Percentiles rank a stretch among this genome's conserved stretches.
phyloP scores from a whole-genome alignment of 2,888 invertebrate genomes.

The Aricia artaxerxes region DNA sequence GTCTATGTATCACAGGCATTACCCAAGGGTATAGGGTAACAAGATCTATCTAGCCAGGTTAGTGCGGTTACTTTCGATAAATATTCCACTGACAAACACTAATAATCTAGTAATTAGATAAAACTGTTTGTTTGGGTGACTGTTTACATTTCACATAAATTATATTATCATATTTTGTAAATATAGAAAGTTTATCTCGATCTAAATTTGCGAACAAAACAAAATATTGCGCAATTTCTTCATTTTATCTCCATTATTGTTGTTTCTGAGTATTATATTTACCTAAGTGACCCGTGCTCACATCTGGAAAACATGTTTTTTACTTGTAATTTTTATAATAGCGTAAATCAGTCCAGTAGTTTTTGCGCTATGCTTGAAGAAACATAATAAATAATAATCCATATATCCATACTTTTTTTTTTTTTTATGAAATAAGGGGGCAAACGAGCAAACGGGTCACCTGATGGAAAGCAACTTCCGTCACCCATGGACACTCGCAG shows the following conservation, averaged over 20 bases:
- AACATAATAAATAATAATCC: no score
- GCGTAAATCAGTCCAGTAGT: no score
- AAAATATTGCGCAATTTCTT: neutral
- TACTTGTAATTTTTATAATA: no score
- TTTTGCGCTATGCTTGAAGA: no score
- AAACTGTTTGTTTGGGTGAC: neutral
- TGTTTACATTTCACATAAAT: neutral
- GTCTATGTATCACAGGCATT: neutral
- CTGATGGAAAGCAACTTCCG: no score
- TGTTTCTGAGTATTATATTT: neutral
- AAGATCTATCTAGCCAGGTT: neutral
- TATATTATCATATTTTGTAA: neutral
- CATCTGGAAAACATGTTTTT: no score
- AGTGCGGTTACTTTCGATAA: slow-evolving; percentile 7
- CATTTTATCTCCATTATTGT: neutral
- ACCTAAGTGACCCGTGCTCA: neutral
- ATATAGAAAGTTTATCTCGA: slow-evolving; percentile 11
- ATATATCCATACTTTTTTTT: no score
- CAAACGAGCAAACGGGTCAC: no score
- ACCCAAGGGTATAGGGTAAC: neutral
- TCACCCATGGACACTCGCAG: no score
- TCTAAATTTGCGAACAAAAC: neutral
- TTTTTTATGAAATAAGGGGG: no score
- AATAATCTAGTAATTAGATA: neutral
- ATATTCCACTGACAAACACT: slow-evolving; percentile 17